Base-by-base conservation (phyloP, 2,113 vertebrate genomes). In the Rhinichthys klamathensis region DNA sequence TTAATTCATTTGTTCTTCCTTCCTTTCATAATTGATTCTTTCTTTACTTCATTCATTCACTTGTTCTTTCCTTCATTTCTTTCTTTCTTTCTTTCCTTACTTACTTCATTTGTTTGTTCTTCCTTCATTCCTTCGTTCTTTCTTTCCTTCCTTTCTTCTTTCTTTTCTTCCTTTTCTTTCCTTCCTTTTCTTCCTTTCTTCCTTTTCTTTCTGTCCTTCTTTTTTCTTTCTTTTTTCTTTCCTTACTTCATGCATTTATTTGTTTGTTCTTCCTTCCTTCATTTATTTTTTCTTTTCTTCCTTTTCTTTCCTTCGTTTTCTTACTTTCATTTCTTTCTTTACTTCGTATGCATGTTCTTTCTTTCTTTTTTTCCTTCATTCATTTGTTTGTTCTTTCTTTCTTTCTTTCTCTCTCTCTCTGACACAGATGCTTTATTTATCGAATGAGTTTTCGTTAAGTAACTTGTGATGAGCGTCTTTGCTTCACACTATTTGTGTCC, bases 1-100 rank as follows among this genome's bases (percentile, higher is more conserved):
- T n/a, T n/a, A n/a, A n/a, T n/a, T n/a, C n/a, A n/a, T n/a, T 30
- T 41, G 38, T 41, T 41, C 44, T 44, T 44, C 8, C 1, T 44
- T 41, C 38, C 7, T 44, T 9, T 2, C 3, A 30, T 46, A 10
- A 1, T 41, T 41, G 0, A 1, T 41, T 8, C 38, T 41, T 41
- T 41, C 7, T 8, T 44, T 44, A 1, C 7, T 9, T 44, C 1
- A 2, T 44, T 44, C 8, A 3, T 44, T 41, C 0, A 2, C 2
- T 41, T 41, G 6, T 41, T 38, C 5, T 4, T 38, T n/a, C 6
- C 41, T 44, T 44, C 41, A 1, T 44, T 44, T 0, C 41, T 9
- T 44, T 1, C 0, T 9, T 44, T 0, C 0, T 44, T 44, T n/a
- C 1, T 7, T 41, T 41, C 41, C 9, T 41, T 41, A 0, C 2